Conservation (phyloP, 2,113 vertebrate genomes). For the Pelobates fuscus region DNA sequence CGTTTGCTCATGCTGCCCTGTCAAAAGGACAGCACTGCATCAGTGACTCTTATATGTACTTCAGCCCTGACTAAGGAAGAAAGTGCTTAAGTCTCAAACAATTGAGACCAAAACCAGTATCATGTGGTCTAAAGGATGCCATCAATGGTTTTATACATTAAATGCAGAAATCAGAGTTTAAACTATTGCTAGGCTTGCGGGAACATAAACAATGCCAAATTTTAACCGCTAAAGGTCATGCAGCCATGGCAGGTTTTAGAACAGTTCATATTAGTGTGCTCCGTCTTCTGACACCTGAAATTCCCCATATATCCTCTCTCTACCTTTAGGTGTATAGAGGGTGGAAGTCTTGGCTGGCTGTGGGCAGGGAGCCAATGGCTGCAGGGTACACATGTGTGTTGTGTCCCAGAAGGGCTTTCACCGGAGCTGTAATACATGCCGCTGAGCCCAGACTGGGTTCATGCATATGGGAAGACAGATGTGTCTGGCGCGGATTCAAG, state of each 20-base stretch:
- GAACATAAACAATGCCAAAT: background rate
- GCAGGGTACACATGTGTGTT: conserved; percentile 79
- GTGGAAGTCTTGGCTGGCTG: conserved; percentile 72
- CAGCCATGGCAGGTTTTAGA: background rate
- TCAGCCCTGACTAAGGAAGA: background rate
- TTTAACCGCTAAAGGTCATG: too few relatives aligned
- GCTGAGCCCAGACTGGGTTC: conserved; percentile 83
- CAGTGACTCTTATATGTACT: conserved; percentile 1
- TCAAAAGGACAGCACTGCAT: conserved; percentile 21
- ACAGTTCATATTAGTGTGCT: background rate
- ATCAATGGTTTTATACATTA: background rate
- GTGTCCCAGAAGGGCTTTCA: conserved; percentile 84
- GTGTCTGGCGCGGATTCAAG: conserved; percentile 95
- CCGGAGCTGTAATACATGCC: conserved; percentile 84
- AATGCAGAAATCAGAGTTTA: too few relatives aligned
- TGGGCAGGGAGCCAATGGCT: conserved; percentile 78
- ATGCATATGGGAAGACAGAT: conserved; percentile 99
- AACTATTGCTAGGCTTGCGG: background rate
- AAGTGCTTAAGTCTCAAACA: conserved; percentile 2
- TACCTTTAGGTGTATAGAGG: conserved; percentile 73
- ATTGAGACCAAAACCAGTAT: background rate
- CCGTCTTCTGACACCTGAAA: conserved; percentile 35
- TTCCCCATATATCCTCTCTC: conserved; percentile 66
- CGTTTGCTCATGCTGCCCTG: conserved; percentile 13
- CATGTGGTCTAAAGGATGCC: background rate